phyloP scores from a whole-genome alignment of 2,113 vertebrate genomes.

The Thamnaconus septentrionalis region DNA sequence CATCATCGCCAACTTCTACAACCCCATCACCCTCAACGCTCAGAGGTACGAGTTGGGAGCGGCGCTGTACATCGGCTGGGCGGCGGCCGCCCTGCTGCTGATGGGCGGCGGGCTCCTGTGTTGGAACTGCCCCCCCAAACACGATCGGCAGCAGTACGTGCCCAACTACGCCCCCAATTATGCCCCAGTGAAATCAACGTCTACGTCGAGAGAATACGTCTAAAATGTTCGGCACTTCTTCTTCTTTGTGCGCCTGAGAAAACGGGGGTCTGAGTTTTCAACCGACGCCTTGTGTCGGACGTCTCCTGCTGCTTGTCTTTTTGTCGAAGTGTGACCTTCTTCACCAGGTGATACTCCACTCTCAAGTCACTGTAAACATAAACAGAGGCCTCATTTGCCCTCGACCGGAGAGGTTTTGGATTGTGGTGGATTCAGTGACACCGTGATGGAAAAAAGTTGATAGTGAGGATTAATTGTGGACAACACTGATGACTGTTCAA shows the following conservation, averaged over 20 bases:
- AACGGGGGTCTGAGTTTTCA: neutral
- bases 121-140: constrained; percentile 84
- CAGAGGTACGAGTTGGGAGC: constrained; percentile 80
- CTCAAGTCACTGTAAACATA: too few relatives aligned
- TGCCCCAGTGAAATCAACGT: constrained; percentile 42
- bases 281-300: neutral
- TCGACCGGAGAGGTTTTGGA: too few relatives aligned
- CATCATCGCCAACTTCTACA: constrained; percentile 88
- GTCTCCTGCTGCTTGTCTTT: neutral
- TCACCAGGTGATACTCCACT: too few relatives aligned
- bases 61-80: constrained; percentile 91
- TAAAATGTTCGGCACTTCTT: constrained; percentile 16
- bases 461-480: too few relatives aligned
- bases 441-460: too few relatives aligned
- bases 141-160: constrained; percentile 61
- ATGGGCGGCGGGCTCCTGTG: constrained; percentile 86
- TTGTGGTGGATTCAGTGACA: too few relatives aligned
- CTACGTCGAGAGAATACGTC: constrained; percentile 68
- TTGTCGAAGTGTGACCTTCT: neutral
- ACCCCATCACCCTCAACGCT: constrained; percentile 40
- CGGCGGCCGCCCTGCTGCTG: constrained; percentile 76
- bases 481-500: too few relatives aligned
- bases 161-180: constrained; percentile 62
- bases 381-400: too few relatives aligned
- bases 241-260: constrained; percentile 1